A percentile compares a stretch with the other conserved stretches of the same genome.
phyloP scores from a whole-genome alignment of 2,888 invertebrate genomes.

The Mesochorus sp. region DNA sequence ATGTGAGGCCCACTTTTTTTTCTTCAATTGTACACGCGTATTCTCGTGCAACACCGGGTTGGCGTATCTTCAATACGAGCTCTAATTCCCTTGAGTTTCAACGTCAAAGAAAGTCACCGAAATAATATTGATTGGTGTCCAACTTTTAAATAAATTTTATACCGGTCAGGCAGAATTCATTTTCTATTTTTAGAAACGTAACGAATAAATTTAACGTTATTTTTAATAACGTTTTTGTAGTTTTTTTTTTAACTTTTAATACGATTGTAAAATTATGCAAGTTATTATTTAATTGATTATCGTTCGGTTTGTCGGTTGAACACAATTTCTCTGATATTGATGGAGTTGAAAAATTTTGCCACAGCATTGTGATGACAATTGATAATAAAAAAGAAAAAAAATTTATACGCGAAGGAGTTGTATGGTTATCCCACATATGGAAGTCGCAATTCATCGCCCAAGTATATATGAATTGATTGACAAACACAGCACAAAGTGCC shows the following conservation, averaged over 20 bases:
- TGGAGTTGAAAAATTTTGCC: background rate
- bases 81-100: constrained; percentile 64
- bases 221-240: too few species aligned
- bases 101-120: constrained; percentile 15
- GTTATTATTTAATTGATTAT: background rate
- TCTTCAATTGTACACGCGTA: constrained; percentile 39
- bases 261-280: background rate
- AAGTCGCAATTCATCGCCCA: too few species aligned
- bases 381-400: too few species aligned
- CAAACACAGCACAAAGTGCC: too few species aligned
- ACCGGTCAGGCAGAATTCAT: background rate
- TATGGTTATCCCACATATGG: background rate
- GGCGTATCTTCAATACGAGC: constrained; percentile 36
- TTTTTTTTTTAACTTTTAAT: background rate
- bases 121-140: constrained; percentile 31
- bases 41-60: constrained; percentile 23
- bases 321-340: background rate
- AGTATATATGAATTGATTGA: too few species aligned
- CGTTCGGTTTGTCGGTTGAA: background rate
- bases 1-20: constrained; percentile 5
- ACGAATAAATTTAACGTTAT: too few species aligned
- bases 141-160: constrained; percentile 9
- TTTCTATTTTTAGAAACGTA: too few species aligned
- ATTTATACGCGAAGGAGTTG: background rate
- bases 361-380: background rate